phyloP scores from a whole-genome alignment of 2,113 vertebrate genomes.

The Stomatorhinus ivindoensis region DNA sequence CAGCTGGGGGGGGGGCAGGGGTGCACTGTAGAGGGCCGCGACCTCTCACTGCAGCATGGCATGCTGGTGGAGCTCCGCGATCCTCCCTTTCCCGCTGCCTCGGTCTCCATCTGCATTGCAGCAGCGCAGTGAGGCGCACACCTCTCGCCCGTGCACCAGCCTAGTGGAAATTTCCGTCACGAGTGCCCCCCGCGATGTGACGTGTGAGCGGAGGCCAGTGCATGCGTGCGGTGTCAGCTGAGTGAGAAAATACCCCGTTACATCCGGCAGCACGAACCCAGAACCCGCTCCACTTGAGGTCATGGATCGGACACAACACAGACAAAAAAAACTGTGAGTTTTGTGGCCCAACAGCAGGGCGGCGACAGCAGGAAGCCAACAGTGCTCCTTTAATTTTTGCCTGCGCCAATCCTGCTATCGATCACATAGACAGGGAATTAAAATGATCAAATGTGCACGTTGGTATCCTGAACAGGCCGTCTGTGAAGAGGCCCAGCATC shows the following conservation, averaged over 20 bases:
- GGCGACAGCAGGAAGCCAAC: neutral
- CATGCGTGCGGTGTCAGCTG: neutral
- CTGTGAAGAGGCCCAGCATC: neutral
- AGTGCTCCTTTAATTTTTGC: neutral
- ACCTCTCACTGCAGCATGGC: neutral
- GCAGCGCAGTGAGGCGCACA: slow-evolving; percentile 39
- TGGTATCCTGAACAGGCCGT: neutral
- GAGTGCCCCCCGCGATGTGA: neutral
- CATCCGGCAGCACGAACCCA: neutral
- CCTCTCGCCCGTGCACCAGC: slow-evolving; percentile 31
- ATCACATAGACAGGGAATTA: neutral
- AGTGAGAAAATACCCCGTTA: neutral
- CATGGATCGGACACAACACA: neutral
- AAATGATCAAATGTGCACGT: neutral
- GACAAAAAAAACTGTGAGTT: neutral
- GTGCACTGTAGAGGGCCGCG: neutral
- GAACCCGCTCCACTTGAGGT: neutral
- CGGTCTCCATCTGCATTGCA: slow-evolving; percentile 57
- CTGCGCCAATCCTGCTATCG: neutral
- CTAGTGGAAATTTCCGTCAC: slow-evolving; percentile 4
- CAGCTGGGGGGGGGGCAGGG: neutral
- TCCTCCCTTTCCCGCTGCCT: slow-evolving; percentile 27
- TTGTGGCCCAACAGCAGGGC: neutral
- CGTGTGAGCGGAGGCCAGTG: neutral
- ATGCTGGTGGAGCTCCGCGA: neutral